These are phyloP conservation scores for Catharus ustulatus DNA, from an alignment of 2,797 vertebrate genomes.

Conservation along the genomic window DNA sequence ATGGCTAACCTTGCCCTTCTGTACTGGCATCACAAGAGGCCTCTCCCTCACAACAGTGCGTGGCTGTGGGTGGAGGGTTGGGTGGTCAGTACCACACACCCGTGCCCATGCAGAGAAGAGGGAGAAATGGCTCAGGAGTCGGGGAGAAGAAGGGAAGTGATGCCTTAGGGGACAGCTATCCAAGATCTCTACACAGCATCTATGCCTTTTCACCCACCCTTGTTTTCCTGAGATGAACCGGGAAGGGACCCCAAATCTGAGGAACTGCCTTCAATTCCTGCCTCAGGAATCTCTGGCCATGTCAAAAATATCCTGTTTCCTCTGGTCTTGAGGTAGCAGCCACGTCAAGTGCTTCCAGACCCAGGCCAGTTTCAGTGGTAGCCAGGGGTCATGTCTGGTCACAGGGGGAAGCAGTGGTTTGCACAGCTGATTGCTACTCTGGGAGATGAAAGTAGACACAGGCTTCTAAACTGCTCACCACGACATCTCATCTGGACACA, in stretches of 20 bases:
- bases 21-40: not conserved
- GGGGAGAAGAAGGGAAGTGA: not conserved
- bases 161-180: not conserved
- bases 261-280: not conserved
- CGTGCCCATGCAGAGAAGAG: not conserved
- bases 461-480: not conserved
- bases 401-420: not conserved
- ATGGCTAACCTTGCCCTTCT: not conserved
- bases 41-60: accelerated
- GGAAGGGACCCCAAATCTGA: not conserved
- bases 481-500: not conserved
- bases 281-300: not conserved
- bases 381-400: not conserved
- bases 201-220: not conserved
- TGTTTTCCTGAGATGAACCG: not conserved
- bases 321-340: not conserved
- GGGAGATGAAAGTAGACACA: not conserved
- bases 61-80: not conserved
- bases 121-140: not conserved
- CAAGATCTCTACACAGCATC: not conserved
- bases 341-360: not conserved
- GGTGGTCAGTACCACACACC: not conserved
- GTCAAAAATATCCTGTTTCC: not conserved
- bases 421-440: not conserved
- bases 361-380: not conserved